A percentile compares a stretch with the other conserved stretches of the same genome.
phyloP scores from a whole-genome alignment of 2,113 vertebrate species.

The Oncorhynchus gorbuscha region DNA sequence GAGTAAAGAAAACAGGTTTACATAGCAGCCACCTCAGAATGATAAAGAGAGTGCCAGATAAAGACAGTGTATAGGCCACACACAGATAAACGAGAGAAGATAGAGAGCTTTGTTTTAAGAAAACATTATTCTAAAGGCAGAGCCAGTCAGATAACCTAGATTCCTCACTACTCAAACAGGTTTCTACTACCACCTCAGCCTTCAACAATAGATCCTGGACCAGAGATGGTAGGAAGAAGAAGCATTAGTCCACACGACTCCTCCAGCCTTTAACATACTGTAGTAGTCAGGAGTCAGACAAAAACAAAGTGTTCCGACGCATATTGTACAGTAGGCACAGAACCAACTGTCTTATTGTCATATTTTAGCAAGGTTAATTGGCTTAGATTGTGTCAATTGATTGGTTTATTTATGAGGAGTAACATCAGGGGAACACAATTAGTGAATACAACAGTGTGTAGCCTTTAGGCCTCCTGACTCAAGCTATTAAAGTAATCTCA shows the following conservation, averaged over 20 bases:
- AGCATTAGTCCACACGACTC: background rate
- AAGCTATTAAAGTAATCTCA: constrained; percentile 46
- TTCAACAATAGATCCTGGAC: background rate
- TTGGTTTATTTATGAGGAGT: constrained; percentile 35
- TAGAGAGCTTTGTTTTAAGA: constrained; percentile 45
- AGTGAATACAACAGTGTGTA: constrained; percentile 38
- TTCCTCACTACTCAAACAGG: constrained; percentile 16
- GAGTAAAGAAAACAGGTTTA: constrained; percentile 47
- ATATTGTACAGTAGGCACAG: too few relatives aligned
- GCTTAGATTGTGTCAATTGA: constrained; percentile 36
- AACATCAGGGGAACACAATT: constrained; percentile 54
- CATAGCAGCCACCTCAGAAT: constrained; percentile 54
- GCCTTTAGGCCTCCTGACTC: constrained; percentile 42
- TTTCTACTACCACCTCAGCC: constrained; percentile 31
- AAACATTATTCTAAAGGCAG: background rate
- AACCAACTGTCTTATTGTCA: too few relatives aligned
- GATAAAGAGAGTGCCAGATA: constrained; percentile 68
- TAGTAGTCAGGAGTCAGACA: too few relatives aligned
- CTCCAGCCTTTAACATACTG: too few relatives aligned
- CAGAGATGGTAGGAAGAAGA: background rate
- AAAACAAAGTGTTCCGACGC: too few relatives aligned
- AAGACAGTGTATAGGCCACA: constrained; percentile 40
- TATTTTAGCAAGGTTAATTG: constrained; percentile 44
- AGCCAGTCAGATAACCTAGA: constrained; percentile 44
- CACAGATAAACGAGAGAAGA: constrained; percentile 37